These are phyloP conservation scores for Sminthurinus aureus DNA, from an alignment of 2,888 invertebrate genomes.

Conservation along the genomic window DNA sequence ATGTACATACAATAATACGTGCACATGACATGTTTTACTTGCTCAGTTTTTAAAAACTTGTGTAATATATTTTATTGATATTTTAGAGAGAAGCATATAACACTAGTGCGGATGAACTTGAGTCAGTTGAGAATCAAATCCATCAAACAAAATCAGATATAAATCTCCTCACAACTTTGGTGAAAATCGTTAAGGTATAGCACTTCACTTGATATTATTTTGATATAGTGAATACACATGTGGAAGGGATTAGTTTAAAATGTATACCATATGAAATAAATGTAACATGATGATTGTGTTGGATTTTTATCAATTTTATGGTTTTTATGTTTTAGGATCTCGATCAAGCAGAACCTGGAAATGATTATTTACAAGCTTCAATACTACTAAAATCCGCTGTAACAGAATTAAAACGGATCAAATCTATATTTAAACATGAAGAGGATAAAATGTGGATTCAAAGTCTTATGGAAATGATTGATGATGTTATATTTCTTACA, in stretches of 20 bases:
- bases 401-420: conserved; percentile 29
- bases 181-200: conserved; percentile 47
- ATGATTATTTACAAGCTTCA: conserved; percentile 48
- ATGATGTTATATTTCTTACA: conserved; percentile 36
- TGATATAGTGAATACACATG: too few relatives aligned
- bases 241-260: too few relatives aligned
- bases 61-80: neutral
- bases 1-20: neutral
- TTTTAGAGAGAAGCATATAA: conserved; percentile 49
- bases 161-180: conserved; percentile 41
- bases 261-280: too few relatives aligned
- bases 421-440: conserved; percentile 24
- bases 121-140: conserved; percentile 39
- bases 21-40: neutral
- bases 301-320: too few relatives aligned
- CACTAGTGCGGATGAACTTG: conserved; percentile 47
- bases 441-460: conserved; percentile 52
- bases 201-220: too few relatives aligned
- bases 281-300: too few relatives aligned
- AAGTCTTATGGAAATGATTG: conserved; percentile 41
- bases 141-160: conserved; percentile 44
- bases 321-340: conserved; percentile 33
- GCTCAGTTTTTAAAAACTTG: conserved; percentile 11
- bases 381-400: conserved; percentile 37
- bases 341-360: conserved; percentile 47